Evolutionary conservation across 2,888 invertebrate species (phyloP).

Genomic region (Balanococcus diminutus): DNA sequence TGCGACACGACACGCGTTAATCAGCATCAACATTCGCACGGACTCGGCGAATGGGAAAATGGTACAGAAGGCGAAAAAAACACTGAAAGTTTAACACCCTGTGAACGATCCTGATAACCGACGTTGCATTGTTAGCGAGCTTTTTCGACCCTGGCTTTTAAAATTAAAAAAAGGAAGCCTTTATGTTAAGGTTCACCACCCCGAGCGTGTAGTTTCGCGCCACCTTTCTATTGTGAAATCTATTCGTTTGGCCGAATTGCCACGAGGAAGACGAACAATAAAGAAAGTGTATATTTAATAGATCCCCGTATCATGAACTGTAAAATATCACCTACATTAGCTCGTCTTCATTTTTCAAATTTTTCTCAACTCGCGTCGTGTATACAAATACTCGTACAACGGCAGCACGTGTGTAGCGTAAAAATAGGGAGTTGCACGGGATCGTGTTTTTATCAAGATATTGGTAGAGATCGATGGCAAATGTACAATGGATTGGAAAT

Average conservation of each 20-base stretch:
- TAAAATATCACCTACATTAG: constrained; percentile 7
- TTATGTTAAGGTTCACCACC: constrained; percentile 28
- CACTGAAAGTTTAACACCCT: background rate
- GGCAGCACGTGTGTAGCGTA: background rate
- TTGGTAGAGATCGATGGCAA: background rate
- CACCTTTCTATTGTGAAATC: background rate
- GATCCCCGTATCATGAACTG: background rate
- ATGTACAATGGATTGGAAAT: background rate
- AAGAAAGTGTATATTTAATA: constrained; percentile 27
- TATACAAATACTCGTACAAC: background rate
- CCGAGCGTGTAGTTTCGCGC: background rate
- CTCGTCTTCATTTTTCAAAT: constrained; percentile 13
- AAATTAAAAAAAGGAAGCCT: constrained; percentile 25
- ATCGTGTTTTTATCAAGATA: background rate
- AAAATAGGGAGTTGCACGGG: background rate
- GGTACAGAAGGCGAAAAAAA: background rate
- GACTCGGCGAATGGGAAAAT: background rate
- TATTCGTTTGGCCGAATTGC: constrained; percentile 1
- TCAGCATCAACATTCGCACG: background rate
- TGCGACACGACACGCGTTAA: constrained; percentile 11
- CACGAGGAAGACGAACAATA: constrained; percentile 13
- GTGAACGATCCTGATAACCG: constrained; percentile 35
- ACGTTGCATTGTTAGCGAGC: background rate
- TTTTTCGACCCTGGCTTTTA: background rate
- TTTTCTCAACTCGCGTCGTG: background rate